A percentile compares a stretch with the other conserved stretches of the same genome.
phyloP scores from a whole-genome alignment of 1,140 invertebrate species.

The Venturia canescens region DNA sequence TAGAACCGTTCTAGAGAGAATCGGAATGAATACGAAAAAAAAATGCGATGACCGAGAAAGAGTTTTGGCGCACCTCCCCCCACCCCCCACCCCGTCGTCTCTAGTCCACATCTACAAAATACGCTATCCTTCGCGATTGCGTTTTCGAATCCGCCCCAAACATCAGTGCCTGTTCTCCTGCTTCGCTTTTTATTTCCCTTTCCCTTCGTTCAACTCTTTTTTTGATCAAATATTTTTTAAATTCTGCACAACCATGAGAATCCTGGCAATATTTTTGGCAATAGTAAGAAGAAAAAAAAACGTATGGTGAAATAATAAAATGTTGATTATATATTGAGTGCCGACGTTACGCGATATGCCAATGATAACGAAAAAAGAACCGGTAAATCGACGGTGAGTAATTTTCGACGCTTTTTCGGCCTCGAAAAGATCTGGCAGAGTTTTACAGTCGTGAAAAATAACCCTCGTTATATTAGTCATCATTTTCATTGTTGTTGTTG shows the following conservation, averaged over 20 bases:
- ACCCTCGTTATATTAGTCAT: too few species aligned
- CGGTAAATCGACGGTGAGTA: too few species aligned
- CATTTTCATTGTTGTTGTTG: too few species aligned
- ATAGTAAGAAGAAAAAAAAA: too few species aligned
- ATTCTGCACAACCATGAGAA: constrained; percentile 32
- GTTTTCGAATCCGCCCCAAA: constrained; percentile 1
- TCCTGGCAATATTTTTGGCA: not conserved
- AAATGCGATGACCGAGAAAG: not conserved
- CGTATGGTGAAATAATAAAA: too few species aligned
- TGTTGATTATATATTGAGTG: too few species aligned
- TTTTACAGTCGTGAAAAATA: too few species aligned
- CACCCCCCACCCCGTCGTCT: not conserved
- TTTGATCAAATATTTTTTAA: not conserved
- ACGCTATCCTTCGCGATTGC: not conserved
- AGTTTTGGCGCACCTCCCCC: not conserved
- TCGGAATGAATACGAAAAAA: not conserved
- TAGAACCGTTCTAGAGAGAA: too few species aligned
- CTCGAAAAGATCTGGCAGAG: too few species aligned
- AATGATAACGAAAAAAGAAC: too few species aligned
- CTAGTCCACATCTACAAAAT: not conserved
- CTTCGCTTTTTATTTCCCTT: not conserved
- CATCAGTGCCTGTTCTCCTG: not conserved
- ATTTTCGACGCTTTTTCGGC: too few species aligned
- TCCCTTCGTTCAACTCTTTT: not conserved
- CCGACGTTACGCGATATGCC: too few species aligned